Conservation (phyloP, 2,888 invertebrate genomes). For the Saturnia japonica region DNA sequence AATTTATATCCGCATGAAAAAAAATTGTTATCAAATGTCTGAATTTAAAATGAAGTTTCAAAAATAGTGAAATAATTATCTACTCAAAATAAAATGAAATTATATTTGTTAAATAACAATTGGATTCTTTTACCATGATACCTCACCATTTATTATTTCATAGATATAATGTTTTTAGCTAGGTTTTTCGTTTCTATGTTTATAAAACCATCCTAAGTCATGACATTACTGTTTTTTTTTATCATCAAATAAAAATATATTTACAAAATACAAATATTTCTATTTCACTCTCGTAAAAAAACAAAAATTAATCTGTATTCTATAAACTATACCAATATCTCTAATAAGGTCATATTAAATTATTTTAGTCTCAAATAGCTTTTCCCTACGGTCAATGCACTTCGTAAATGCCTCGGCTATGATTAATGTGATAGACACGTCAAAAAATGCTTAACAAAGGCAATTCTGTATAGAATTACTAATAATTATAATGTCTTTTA, state of each 20-base stretch:
- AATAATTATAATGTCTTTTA: slow-evolving; percentile 6
- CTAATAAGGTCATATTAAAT: slow-evolving; percentile 11
- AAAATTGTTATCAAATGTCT: too few relatives aligned
- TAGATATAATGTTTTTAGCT: too few relatives aligned
- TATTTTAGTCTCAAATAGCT: slow-evolving; percentile 16
- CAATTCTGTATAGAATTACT: neutral
- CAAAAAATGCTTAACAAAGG: neutral
- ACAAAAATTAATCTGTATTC: neutral
- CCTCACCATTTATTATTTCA: too few relatives aligned
- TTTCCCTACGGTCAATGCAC: slow-evolving; percentile 15
- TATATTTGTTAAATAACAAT: too few relatives aligned
- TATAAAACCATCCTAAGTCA: neutral
- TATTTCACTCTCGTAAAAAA: neutral
- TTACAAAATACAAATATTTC: neutral
- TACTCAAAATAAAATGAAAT: too few relatives aligned
- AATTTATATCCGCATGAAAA: too few relatives aligned
- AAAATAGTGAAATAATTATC: too few relatives aligned
- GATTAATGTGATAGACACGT: slow-evolving; percentile 19
- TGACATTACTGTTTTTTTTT: neutral
- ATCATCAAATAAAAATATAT: neutral
- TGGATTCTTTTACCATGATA: too few relatives aligned
- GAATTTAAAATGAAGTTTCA: too few relatives aligned
- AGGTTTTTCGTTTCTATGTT: neutral
- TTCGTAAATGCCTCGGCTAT: slow-evolving; percentile 10
- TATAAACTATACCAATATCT: slow-evolving; percentile 10